Base-by-base conservation (phyloP, 2,113 vertebrate genomes). In the Gambusia holbrooki region DNA sequence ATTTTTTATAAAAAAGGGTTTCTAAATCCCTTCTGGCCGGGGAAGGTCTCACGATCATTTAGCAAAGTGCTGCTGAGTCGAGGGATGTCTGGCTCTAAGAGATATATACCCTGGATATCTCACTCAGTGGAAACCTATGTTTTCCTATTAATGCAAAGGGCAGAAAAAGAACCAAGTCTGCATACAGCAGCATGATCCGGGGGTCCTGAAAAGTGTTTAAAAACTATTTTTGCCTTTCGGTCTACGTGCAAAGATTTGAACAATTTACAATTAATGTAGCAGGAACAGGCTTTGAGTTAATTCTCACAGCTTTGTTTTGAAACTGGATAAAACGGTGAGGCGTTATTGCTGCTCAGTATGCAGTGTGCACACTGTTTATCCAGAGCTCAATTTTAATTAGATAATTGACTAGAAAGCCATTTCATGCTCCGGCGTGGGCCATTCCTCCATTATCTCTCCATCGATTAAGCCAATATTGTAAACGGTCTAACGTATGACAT, bases 321-420 rank as follows among this genome's bases (percentile, higher is more conserved):
- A 29, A 42, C 28, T 71, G 62, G 40, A 32, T 48, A 14, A 73
- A 65, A 65, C n/a, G 13, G 62, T 45, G 11, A 33, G 40, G 40
- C 14, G 13, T 65, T 33, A 35, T 22, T 51, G 30, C 30, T 58
- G 45, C 13, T 51, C 28, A 63, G 37, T 48, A 62, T 71, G 58
- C 58, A 28, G 27, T 27, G 1, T 1, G 35, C 11, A 29, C n/a
- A 8, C 54, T 22, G 51, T 37, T 60, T 71, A 37, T 62, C 27
- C 17, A 42, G 30, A 42, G 58, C 14, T 48, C 29, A 51, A 40
- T 14, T 45, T 73, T 73, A 64, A 64, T 62, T 64, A 64, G 71
- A 64, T 64, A 51, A 73, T 64, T 73, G 28, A 73, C 28, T 32
- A 7, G 32, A 45, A 71, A 62, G 29, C 37, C 9, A 62, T 64